phyloP scores from a whole-genome alignment of 2,113 vertebrate species.

The Turdus rufiventris region DNA sequence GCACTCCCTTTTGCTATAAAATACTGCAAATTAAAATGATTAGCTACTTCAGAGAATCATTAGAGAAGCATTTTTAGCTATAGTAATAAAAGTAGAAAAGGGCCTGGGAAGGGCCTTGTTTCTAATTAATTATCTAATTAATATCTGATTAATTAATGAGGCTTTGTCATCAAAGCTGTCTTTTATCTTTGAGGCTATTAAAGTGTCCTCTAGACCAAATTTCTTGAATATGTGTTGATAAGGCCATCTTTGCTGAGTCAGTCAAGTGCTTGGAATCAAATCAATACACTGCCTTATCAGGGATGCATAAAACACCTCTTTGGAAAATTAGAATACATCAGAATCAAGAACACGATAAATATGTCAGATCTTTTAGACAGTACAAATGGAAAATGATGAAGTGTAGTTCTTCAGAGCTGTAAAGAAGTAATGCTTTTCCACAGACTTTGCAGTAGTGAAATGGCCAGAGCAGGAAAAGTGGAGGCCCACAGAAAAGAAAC shows the following conservation, averaged over 20 bases:
- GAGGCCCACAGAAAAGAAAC: background rate
- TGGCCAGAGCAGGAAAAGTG: background rate
- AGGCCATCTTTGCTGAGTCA: constrained; percentile 31
- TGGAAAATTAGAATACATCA: constrained; percentile 18
- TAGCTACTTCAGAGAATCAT: background rate
- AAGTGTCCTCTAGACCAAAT: constrained; percentile 6
- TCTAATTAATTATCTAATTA: constrained; percentile 52
- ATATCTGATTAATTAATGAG: constrained; percentile 51
- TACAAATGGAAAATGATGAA: background rate
- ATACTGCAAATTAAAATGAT: constrained; percentile 34
- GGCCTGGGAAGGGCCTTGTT: background rate
- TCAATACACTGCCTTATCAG: background rate
- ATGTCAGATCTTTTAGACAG: constrained; percentile 5
- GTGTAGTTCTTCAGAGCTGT: background rate
- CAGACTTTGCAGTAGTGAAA: background rate
- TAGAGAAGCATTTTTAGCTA: constrained; percentile 23
- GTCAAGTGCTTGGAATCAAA: constrained; percentile 7
- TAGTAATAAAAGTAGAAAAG: constrained; percentile 19
- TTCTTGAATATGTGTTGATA: constrained; percentile 37
- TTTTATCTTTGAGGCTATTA: constrained; percentile 42
- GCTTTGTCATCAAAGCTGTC: constrained; percentile 27
- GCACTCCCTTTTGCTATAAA: background rate
- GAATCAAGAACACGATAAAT: constrained; percentile 1
- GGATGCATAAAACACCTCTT: constrained; percentile 4
- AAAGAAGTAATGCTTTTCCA: background rate